phyloP scores from a whole-genome alignment of 2,113 vertebrate species.

The Shinisaurus crocodilurus region DNA sequence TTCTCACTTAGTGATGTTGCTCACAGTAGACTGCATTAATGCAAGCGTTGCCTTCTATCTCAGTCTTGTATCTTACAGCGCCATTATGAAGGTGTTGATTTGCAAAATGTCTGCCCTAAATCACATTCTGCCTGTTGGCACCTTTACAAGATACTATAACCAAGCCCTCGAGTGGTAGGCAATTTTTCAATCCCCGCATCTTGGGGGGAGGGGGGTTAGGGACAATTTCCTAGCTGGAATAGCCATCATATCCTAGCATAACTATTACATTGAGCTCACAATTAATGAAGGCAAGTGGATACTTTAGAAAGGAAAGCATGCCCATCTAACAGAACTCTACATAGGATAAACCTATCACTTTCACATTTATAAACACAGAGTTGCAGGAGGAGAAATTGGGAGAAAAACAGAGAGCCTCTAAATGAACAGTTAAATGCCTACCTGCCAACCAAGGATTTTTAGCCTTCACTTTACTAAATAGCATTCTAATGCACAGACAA shows the following conservation, averaged over 20 bases:
- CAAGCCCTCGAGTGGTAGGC: background rate
- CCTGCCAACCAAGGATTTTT: background rate
- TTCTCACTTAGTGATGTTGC: background rate
- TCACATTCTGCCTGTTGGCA: constrained; percentile 29
- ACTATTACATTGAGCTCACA: constrained; percentile 26
- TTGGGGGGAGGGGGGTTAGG: background rate
- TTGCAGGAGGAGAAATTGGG: rapidly evolving
- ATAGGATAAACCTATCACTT: constrained; percentile 33
- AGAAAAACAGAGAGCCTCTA: constrained; percentile 1
- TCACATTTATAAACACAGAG: background rate
- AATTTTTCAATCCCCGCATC: constrained; percentile 11
- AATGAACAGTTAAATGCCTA: background rate
- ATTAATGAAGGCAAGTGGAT: constrained; percentile 40
- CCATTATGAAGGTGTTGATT: constrained; percentile 19
- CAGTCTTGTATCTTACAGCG: constrained; percentile 2
- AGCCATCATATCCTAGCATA: constrained; percentile 34
- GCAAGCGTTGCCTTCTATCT: background rate
- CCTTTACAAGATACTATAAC: constrained; percentile 11
- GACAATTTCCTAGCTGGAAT: background rate
- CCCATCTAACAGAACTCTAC: constrained; percentile 10
- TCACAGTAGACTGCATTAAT: background rate
- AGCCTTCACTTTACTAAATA: background rate
- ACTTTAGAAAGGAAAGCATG: constrained; percentile 19
- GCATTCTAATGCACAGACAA: rapidly evolving
- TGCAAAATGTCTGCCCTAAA: constrained; percentile 46